Evolutionary conservation across 2,888 invertebrate species (phyloP).

Genomic region (Alloscopus bannaensis): DNA sequence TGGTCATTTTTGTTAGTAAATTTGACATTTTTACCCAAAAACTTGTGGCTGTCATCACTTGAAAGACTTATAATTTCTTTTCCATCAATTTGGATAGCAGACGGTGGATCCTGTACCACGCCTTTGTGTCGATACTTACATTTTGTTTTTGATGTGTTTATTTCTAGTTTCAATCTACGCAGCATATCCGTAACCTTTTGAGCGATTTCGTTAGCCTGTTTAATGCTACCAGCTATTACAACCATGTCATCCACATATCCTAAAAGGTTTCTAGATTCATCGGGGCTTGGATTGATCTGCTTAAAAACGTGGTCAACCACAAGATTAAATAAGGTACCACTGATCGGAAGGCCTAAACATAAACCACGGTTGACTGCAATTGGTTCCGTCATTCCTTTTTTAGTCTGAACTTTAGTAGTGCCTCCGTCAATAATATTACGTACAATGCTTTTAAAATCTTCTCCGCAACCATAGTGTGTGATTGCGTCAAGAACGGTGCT

Average conservation of each 20-base stretch:
- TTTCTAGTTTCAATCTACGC: background rate
- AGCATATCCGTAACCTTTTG: background rate
- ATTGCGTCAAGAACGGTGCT: background rate
- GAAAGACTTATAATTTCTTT: background rate
- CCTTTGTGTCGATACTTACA: too few species aligned
- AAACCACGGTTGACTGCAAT: background rate
- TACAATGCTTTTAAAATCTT: background rate
- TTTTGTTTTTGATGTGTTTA: background rate
- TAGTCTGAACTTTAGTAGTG: background rate
- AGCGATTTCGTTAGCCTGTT: background rate
- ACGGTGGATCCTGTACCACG: background rate
- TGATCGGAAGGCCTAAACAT: background rate
- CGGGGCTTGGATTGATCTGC: background rate
- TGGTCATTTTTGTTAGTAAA: too few species aligned
- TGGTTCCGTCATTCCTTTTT: background rate
- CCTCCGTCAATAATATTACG: background rate
- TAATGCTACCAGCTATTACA: background rate
- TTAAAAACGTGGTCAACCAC: background rate
- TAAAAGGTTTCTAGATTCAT: background rate
- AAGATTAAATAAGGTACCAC: background rate
- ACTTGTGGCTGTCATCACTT: too few species aligned
- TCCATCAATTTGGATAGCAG: background rate
- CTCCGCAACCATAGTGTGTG: background rate
- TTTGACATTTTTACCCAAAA: too few species aligned
- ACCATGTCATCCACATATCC: background rate